A percentile compares a stretch with the other conserved stretches of the same genome.
phyloP scores from a whole-genome alignment of 2,888 invertebrate species.

The Tipula unca region DNA sequence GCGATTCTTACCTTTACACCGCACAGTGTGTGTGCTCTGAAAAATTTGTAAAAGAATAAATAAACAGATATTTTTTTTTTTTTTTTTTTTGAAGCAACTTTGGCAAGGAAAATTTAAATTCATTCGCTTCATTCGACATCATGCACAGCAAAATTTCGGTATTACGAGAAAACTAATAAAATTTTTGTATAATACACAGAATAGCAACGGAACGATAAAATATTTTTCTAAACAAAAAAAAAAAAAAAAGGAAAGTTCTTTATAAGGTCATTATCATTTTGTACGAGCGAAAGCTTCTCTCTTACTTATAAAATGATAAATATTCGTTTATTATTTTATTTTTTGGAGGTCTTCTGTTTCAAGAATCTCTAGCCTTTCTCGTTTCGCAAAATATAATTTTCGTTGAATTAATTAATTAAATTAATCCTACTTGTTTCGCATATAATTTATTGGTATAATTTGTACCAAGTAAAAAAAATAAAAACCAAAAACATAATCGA shows the following conservation, averaged over 20 bases:
- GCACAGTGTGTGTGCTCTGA: neutral
- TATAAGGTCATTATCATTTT: neutral
- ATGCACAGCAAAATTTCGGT: neutral
- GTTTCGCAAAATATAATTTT: neutral
- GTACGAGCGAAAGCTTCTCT: neutral
- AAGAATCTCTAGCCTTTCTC: neutral
- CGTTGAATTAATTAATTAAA: neutral
- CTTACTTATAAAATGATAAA: neutral
- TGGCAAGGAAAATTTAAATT: neutral
- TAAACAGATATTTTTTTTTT: neutral
- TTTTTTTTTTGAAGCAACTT: neutral
- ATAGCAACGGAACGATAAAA: neutral
- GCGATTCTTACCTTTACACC: neutral
- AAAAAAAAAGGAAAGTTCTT: neutral
- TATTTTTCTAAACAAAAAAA: neutral
- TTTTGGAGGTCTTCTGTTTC: neutral
- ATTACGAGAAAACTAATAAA: neutral
- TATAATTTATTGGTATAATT: neutral
- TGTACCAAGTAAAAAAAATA: neutral
- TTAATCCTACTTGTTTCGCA: slow-evolving; percentile 8
- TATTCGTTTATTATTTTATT: neutral
- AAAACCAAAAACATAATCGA: neutral
- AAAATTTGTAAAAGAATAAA: too few relatives aligned
- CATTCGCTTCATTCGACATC: neutral
- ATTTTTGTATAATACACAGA: neutral